Percentiles rank a stretch among this genome's conserved stretches.
Conservation (phyloP, 2,113 vertebrate species). For the Willisornis vidua region DNA sequence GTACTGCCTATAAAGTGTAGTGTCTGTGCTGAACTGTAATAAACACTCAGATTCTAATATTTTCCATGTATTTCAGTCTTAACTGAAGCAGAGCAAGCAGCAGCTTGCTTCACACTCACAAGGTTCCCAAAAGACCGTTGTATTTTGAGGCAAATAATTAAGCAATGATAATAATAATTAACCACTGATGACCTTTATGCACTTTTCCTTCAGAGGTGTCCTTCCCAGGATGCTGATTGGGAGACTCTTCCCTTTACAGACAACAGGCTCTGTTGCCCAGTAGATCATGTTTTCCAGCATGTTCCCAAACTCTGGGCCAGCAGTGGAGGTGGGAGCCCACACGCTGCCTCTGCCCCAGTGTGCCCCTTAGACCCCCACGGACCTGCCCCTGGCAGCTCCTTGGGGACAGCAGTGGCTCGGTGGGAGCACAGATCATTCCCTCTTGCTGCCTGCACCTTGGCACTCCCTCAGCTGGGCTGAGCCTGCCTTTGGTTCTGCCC, state of each 20-base stretch:
- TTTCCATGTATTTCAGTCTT: background rate
- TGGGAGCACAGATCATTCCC: background rate
- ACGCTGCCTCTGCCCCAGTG: background rate
- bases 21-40: background rate
- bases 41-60: background rate
- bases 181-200: background rate
- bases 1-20: background rate
- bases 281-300: fast-evolving
- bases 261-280: background rate
- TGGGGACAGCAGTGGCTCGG: background rate
- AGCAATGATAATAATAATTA: background rate
- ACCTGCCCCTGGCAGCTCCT: background rate
- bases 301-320: background rate
- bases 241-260: background rate
- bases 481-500: background rate
- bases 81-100: background rate
- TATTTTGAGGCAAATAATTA: background rate
- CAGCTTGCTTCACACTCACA: background rate
- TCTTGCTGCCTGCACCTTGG: fast-evolving
- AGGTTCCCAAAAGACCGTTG: background rate
- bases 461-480: background rate
- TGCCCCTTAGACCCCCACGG: fast-evolving
- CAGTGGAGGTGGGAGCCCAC: background rate
- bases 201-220: background rate
- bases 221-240: background rate